These are phyloP conservation scores for Leptothorax acervorum DNA, from an alignment of 2,888 invertebrate species.

Conservation along the genomic window DNA sequence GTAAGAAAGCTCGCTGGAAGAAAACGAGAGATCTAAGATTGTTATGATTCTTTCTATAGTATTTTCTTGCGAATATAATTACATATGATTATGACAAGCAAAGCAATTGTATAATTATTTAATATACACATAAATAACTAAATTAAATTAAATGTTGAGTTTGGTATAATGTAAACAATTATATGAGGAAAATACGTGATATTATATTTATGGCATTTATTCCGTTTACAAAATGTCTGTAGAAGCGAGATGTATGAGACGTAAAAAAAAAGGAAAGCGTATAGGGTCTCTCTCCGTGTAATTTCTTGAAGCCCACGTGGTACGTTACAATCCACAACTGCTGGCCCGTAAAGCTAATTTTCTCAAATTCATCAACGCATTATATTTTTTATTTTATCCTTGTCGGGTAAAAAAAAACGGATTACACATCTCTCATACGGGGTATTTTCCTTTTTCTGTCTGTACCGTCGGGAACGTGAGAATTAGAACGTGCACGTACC, in stretches of 20 bases:
- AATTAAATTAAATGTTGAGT: constrained; percentile 1
- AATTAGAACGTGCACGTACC: constrained; percentile 74
- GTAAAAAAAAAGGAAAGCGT: constrained; percentile 1
- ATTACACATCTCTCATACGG: constrained; percentile 53
- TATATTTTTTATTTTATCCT: constrained; percentile 47
- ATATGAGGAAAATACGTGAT: background rate
- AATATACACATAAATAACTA: background rate
- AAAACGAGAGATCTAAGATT: background rate
- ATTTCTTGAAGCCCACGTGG: constrained; percentile 38
- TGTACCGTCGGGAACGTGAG: constrained; percentile 56
- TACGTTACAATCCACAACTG: constrained; percentile 22
- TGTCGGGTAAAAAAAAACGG: constrained; percentile 28
- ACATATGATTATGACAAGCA: background rate
- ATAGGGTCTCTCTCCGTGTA: background rate
- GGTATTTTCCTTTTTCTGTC: constrained; percentile 47
- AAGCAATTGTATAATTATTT: background rate
- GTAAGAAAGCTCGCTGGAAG: background rate
- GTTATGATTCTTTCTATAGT: background rate
- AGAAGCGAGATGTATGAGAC: background rate
- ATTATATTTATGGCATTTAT: background rate
- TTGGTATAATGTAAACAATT: background rate
- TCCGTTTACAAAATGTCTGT: background rate
- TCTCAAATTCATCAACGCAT: constrained; percentile 55
- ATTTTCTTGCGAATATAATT: background rate
- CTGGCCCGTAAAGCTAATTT: constrained; percentile 49